Conservation (phyloP, 2,888 invertebrate species). For the Polyommatus iphigenia region DNA sequence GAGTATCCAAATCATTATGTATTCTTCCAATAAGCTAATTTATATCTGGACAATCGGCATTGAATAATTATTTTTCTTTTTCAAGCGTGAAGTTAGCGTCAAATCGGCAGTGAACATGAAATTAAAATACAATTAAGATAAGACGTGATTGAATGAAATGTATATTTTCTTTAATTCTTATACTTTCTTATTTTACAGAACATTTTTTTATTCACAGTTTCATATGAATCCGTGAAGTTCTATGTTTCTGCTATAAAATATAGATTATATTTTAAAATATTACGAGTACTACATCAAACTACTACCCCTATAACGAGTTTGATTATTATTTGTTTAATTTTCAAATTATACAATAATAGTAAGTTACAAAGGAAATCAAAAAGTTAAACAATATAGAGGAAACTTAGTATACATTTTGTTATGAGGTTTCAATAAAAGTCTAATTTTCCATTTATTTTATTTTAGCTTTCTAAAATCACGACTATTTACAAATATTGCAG, state of each 20-base stretch:
- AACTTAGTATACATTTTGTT: neutral
- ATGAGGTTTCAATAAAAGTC: neutral
- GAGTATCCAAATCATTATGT: slow-evolving; percentile 48
- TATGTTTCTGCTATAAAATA: neutral
- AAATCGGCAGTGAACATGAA: slow-evolving; percentile 3
- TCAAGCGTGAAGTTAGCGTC: neutral
- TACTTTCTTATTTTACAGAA: neutral
- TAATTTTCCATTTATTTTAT: neutral
- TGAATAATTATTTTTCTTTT: neutral
- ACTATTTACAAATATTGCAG: slow-evolving; percentile 28
- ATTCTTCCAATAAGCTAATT: slow-evolving; percentile 45
- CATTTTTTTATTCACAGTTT: neutral
- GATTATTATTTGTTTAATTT: neutral
- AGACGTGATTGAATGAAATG: slow-evolving; percentile 19
- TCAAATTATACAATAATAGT: no score
- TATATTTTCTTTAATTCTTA: neutral
- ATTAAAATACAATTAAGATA: slow-evolving; percentile 21
- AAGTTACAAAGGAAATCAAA: neutral
- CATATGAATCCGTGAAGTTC: neutral
- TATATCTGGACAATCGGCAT: slow-evolving; percentile 18
- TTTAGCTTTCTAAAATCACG: neutral
- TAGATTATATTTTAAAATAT: neutral
- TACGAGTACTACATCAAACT: no score
- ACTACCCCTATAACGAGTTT: neutral
- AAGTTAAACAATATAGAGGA: neutral